Conservation (phyloP, 2,888 invertebrate species). For the Melangyna quadrimaculata region DNA sequence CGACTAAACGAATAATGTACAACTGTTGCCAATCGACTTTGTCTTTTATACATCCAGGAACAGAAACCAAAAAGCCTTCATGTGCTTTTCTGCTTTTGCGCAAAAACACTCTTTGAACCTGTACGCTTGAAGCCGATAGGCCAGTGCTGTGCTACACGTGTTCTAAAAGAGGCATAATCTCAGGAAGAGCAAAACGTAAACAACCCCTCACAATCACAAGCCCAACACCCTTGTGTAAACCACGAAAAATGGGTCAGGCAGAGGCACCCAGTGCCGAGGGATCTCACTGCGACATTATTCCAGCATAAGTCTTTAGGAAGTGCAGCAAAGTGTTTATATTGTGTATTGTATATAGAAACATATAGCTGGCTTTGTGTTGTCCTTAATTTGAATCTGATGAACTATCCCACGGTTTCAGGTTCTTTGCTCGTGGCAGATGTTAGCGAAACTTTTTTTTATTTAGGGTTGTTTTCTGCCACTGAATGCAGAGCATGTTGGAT, state of each 20-base stretch:
- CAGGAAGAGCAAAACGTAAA: constrained; percentile 18
- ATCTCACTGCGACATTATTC: constrained; percentile 27
- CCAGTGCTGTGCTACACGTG: constrained; percentile 36
- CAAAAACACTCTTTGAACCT: not conserved
- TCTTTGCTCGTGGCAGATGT: constrained; percentile 61
- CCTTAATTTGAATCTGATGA: constrained; percentile 61
- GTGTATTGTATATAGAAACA: not conserved
- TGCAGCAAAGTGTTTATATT: constrained; percentile 7
- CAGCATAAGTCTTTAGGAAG: not conserved
- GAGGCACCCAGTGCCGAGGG: not conserved
- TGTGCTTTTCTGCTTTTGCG: constrained; percentile 1
- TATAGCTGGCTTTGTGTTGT: constrained; percentile 25
- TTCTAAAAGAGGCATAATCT: constrained; percentile 5
- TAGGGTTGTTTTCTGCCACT: constrained; percentile 53
- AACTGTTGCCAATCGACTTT: constrained; percentile 34
- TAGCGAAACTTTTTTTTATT: constrained; percentile 42
- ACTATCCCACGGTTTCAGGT: constrained; percentile 68
- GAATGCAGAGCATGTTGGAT: constrained; percentile 36
- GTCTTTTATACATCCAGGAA: constrained; percentile 53
- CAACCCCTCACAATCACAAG: constrained; percentile 46
- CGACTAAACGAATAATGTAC: constrained; percentile 42
- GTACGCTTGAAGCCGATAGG: not conserved
- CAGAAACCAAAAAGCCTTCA: not conserved
- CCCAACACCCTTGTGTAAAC: not conserved
- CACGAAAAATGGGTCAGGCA: not conserved